phyloP scores from a whole-genome alignment of 1,140 invertebrate genomes.

The Drosophila bipectinata region DNA sequence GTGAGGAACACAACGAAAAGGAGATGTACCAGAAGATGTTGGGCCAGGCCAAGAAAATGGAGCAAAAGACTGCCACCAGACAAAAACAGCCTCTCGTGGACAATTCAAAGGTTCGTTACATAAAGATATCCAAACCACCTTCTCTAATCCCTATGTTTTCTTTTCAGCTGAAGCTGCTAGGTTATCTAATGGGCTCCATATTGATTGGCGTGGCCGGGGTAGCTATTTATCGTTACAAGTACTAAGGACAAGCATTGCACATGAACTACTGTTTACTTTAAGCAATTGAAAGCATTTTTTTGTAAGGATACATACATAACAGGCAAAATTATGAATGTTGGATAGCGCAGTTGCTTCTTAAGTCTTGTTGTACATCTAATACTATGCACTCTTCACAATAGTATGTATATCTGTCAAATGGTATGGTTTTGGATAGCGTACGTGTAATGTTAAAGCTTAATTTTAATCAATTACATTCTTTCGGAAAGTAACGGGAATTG shows the following conservation, averaged over 20 bases:
- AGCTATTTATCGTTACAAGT: slow-evolving; percentile 87
- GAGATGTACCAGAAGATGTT: slow-evolving; percentile 89
- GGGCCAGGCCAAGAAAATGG: slow-evolving; percentile 84
- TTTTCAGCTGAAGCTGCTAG: slow-evolving; percentile 85
- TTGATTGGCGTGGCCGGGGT: slow-evolving; percentile 86
- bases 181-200: slow-evolving; percentile 86
- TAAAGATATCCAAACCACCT: too few species aligned
- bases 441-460: slow-evolving; percentile 58
- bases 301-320: slow-evolving; percentile 33
- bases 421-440: slow-evolving; percentile 68
- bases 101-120: slow-evolving; percentile 49
- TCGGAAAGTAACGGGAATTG: slow-evolving; percentile 38
- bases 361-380: slow-evolving; percentile 49
- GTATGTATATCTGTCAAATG: slow-evolving; percentile 42
- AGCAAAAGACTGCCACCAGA: slow-evolving; percentile 71
- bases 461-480: slow-evolving; percentile 51
- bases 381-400: slow-evolving; percentile 56
- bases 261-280: slow-evolving; percentile 53
- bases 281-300: slow-evolving; percentile 73
- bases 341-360: slow-evolving; percentile 57
- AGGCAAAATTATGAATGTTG: slow-evolving; percentile 70
- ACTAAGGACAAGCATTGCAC: slow-evolving; percentile 56
- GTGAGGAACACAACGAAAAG: slow-evolving; percentile 86
- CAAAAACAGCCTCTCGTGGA: slow-evolving; percentile 72
- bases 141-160: too few species aligned